Percentiles rank a stretch among this genome's conserved stretches.
Conservation (phyloP, 2,113 vertebrate species). For the Egretta garzetta region DNA sequence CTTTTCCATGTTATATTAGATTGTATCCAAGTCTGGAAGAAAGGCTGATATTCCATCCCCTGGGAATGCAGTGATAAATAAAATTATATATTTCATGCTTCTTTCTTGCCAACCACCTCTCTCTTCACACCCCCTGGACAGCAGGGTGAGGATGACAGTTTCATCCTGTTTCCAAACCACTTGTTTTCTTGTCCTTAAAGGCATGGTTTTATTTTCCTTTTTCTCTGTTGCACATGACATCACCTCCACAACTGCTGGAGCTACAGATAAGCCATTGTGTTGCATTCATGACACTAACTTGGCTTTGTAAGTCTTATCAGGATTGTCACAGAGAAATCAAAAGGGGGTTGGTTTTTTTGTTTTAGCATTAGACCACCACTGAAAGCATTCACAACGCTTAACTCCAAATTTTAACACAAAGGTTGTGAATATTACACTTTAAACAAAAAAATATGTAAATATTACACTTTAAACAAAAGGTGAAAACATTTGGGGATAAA, state of each 20-base stretch:
- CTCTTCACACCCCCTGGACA: neutral
- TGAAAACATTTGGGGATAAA: neutral
- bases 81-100: neutral
- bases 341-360: too few relatives aligned
- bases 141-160: neutral
- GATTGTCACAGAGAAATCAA: neutral
- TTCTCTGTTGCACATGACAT: neutral
- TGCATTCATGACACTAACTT: neutral
- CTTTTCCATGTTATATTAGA: neutral
- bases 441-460: neutral
- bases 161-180: neutral
- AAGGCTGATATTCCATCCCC: neutral
- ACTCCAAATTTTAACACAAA: neutral
- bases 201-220: neutral
- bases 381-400: neutral
- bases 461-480: neutral
- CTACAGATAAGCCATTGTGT: neutral
- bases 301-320: neutral
- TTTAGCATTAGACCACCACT: neutral
- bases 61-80: neutral
- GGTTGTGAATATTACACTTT: neutral
- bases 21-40: neutral
- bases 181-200: neutral
- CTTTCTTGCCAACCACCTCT: neutral
- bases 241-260: neutral